Base-by-base conservation (phyloP, 2,113 vertebrate genomes). In the Corythoichthys haematopterus region DNA sequence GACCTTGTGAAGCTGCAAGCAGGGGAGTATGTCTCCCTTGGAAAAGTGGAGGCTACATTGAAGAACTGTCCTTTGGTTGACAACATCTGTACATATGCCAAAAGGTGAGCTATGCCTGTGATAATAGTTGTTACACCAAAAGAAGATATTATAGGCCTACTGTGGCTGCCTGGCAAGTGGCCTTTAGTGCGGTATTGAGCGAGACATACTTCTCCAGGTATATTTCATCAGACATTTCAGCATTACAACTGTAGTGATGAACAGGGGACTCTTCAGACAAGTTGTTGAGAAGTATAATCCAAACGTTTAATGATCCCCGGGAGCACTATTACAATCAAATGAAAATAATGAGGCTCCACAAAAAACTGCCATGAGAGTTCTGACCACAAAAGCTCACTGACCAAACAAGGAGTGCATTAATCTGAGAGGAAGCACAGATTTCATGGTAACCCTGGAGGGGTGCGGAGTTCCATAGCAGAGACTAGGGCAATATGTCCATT, bases 1-100 rank as follows among this genome's bases (percentile, higher is more conserved):
- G 97, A 99, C 84, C 89, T 99, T 83, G 97, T 99, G 68, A 98
- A 99, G 71, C 93, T 98, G 16, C 95, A 98, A 84, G 94, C 94
- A 0, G 97, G 97, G 74, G 96, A 99, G 74, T 99, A 99, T 35
- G 94, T 99, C 75, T 95, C 97, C 69, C 93, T 98, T 73, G 97
- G 96, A 45, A 99, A 98, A 88, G 94, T 99, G 67, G 97, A 98
- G 80, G 93, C 96, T 52, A 90, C 92, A 82, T 72, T 99, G 84
- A 99, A 98, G 91, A 98, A 94, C 84, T 93, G 94, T 63, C 77
- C 95, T 0, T 76, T 98, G 65, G 87, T 98, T 35, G 97, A 99
- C 89, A 99, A 98, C 84, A 99, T 99, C 76, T 99, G 97, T 85
- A 94, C 81, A 0, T 99, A 98, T 76, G 97, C 96, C 77, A 98